Evolutionary conservation across 1,140 invertebrate genomes (phyloP), one percentile per base, ranked within the genome.

Genomic region (Papilio polyxenes): DNA sequence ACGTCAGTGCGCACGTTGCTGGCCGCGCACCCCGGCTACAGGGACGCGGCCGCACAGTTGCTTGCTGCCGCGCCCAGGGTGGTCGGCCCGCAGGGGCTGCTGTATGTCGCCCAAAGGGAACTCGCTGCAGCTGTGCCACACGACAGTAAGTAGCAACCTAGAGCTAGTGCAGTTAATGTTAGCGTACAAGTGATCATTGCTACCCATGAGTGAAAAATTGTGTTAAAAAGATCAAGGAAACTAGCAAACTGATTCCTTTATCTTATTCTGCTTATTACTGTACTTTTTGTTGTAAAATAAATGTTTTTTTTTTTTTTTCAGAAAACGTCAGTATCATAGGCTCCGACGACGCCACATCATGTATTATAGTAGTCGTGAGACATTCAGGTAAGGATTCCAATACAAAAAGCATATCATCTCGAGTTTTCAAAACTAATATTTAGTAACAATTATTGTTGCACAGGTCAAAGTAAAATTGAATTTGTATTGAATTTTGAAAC

Each of bases 311-410:
- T 90, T 89, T 82, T 89, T 88, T 96, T 96, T 85, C 95, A 98
- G 97, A 98, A 95, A 98, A 98, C 91, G 97, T 98, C 62, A 97
- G 95, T 91, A 97, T 99, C 84, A 95, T 99, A 81, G 98, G 98
- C 81, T 98, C 98, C 82, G 98, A 99, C 92, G 98, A 99, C 95
- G 97, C 97, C 85, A 99, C 98, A 84, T 99, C 98, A 80, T 99
- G 98, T 95, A 97, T 98, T 88, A 98, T 98, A 89, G 97, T 98
- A 74, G 96, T 99, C 79, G 95, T 99, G 49, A 96, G 98, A 91
- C 98, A 99, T 96, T 97, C 98, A 91, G 98, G 98, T 99, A 94
- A 96, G 82, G 31, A 31, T 65, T 59, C 56, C 15, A 15, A 56
- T 56, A 62, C 6, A 23, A 62, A 62, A 62, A 62, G n/a, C n/a